Evolutionary conservation across 2,888 invertebrate species (phyloP).

Genomic region (Muschampia plurimacula): DNA sequence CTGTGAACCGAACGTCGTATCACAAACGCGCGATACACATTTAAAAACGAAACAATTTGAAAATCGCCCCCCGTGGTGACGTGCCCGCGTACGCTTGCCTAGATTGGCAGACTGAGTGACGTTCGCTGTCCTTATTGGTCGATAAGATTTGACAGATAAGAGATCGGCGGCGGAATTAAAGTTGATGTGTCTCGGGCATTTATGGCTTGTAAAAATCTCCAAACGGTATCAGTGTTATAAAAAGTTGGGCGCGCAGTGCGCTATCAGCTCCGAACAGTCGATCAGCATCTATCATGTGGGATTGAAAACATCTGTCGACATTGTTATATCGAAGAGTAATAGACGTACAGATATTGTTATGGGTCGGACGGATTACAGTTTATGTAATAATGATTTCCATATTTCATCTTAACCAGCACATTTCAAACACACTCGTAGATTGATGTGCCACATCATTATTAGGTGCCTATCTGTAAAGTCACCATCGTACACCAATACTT

Average conservation of each 20-base stretch:
- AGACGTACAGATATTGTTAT: conserved; percentile 28
- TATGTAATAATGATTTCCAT: conserved; percentile 31
- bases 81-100: conserved; percentile 64
- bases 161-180: conserved; percentile 76
- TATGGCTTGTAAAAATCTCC: conserved; percentile 75
- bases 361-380: conserved; percentile 8
- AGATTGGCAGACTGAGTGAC: conserved; percentile 84
- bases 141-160: conserved; percentile 84
- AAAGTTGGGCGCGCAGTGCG: conserved; percentile 54
- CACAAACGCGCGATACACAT: conserved; percentile 67
- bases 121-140: conserved; percentile 83
- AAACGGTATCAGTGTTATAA: conserved; percentile 74
- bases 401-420: conserved; percentile 27
- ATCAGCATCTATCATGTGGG: conserved; percentile 73
- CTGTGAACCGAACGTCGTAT: conserved; percentile 1
- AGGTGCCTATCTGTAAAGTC: conserved; percentile 7
- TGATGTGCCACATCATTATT: conserved; percentile 21
- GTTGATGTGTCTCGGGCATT: conserved; percentile 74
- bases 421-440: conserved; percentile 24
- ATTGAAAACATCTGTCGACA: conserved; percentile 78
- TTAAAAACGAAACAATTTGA: conserved; percentile 62
- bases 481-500: conserved; percentile 11
- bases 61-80: conserved; percentile 78
- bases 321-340: conserved; percentile 50
- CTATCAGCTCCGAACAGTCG: conserved; percentile 56